Evolutionary conservation across 2,888 invertebrate species (phyloP).

Genomic region (Heteromurus nitidus): DNA sequence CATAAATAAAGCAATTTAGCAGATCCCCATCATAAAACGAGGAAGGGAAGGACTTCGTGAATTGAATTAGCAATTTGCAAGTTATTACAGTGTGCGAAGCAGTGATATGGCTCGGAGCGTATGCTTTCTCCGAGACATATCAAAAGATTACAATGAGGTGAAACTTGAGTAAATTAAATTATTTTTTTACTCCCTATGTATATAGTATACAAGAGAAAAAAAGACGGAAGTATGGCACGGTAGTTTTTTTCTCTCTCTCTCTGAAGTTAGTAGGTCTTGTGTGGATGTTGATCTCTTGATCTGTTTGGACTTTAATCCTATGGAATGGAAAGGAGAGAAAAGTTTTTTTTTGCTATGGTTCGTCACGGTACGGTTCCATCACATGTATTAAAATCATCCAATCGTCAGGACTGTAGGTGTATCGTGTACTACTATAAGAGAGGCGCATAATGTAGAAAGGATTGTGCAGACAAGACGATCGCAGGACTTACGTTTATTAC

Average conservation of each 20-base stretch:
- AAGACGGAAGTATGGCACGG: constrained; percentile 20
- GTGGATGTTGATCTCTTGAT: constrained; percentile 63
- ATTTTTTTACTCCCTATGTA: not conserved
- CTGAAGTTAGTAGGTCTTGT: constrained; percentile 36
- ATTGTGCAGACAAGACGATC: constrained; percentile 45
- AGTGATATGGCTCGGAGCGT: not conserved
- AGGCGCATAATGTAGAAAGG: constrained; percentile 37
- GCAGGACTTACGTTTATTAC: constrained; percentile 61
- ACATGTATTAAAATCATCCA: constrained; percentile 55
- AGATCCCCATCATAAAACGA: constrained; percentile 49
- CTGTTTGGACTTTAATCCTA: constrained; percentile 53
- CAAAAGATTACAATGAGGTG: constrained; percentile 37
- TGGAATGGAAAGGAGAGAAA: constrained; percentile 21
- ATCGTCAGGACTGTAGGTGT: constrained; percentile 47
- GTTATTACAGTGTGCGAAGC: constrained; percentile 41
- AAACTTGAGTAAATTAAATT: constrained; percentile 50
- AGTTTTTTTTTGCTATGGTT: constrained; percentile 14
- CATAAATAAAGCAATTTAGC: constrained; percentile 56
- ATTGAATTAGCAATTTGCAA: constrained; percentile 59
- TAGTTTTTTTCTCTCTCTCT: constrained; percentile 20
- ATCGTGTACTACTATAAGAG: not conserved
- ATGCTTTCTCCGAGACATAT: constrained; percentile 31
- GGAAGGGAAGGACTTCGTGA: constrained; percentile 17
- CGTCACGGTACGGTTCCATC: constrained; percentile 47
- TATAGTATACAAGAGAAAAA: constrained; percentile 5